Conservation (phyloP, 2,797 vertebrate genomes). For the Limnodromus scolopaceus region DNA sequence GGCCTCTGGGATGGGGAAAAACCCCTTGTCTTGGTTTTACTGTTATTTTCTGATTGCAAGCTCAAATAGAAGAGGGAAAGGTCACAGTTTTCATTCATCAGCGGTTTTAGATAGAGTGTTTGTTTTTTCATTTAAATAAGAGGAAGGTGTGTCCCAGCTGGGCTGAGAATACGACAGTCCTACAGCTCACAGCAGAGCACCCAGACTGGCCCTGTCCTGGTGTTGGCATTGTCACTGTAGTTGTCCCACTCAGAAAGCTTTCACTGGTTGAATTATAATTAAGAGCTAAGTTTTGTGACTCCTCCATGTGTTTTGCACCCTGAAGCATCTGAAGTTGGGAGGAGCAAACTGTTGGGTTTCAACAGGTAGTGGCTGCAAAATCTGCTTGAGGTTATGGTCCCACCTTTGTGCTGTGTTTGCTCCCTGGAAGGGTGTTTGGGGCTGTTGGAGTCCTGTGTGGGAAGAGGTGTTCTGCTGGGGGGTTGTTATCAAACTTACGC, state of each 20-base stretch:
- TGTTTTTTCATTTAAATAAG: neutral
- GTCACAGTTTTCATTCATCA: neutral
- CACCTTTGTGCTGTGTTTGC: accelerated
- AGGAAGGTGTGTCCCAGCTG: neutral
- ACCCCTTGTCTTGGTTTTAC: neutral
- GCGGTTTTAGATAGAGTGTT: neutral
- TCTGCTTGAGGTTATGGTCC: neutral
- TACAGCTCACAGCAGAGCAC: neutral
- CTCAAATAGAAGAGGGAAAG: neutral
- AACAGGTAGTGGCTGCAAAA: neutral
- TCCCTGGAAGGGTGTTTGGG: neutral
- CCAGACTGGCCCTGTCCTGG: neutral
- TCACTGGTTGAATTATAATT: neutral
- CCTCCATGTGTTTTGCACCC: neutral
- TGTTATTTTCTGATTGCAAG: neutral
- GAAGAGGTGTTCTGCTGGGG: neutral
- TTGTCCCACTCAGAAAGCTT: accelerated
- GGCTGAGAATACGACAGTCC: neutral
- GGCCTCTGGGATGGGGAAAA: neutral
- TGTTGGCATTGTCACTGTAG: neutral
- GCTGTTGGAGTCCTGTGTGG: neutral
- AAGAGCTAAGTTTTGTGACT: neutral
- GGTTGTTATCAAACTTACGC: accelerated
- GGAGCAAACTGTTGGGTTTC: neutral
- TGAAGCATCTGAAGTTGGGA: neutral